Percentiles rank a stretch among this genome's conserved stretches.
These are phyloP conservation scores for Galeruca laticollis DNA, from an alignment of 2,888 invertebrate genomes.

Conservation along the genomic window DNA sequence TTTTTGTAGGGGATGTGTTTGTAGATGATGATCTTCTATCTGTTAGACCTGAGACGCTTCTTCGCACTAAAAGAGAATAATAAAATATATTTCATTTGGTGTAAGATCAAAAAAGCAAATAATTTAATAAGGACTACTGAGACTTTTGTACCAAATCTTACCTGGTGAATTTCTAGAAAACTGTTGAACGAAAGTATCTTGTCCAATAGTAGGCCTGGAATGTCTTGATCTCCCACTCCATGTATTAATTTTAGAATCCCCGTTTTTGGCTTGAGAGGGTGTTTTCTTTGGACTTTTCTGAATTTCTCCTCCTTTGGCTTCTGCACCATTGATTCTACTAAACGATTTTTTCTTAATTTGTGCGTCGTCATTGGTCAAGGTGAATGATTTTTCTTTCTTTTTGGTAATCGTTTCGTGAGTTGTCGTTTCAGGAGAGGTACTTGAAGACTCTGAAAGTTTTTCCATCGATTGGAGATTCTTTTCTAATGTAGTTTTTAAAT, in stretches of 20 bases:
- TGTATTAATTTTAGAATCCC: slow-evolving; percentile 66
- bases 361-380: slow-evolving; percentile 32
- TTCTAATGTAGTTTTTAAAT: slow-evolving; percentile 61
- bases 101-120: slow-evolving; percentile 63
- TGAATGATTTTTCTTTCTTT: slow-evolving; percentile 37
- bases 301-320: slow-evolving; percentile 55
- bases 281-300: slow-evolving; percentile 61
- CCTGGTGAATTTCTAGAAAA: slow-evolving; percentile 59
- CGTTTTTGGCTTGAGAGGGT: slow-evolving; percentile 68
- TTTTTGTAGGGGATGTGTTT: slow-evolving; percentile 74
- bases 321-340: slow-evolving; percentile 65
- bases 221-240: slow-evolving; percentile 77
- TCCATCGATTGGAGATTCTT: slow-evolving; percentile 43
- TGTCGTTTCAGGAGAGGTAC: slow-evolving; percentile 39
- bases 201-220: slow-evolving; percentile 69
- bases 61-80: slow-evolving; percentile 51
- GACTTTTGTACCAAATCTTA: slow-evolving; percentile 38
- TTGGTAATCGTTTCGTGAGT: slow-evolving; percentile 26
- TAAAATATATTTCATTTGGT: too few relatives aligned
- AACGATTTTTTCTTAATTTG: slow-evolving; percentile 15
- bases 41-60: slow-evolving; percentile 66
- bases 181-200: slow-evolving; percentile 72
- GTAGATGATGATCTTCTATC: slow-evolving; percentile 68
- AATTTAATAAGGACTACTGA: too few relatives aligned
- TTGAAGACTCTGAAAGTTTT: slow-evolving; percentile 46